Conservation (phyloP, 2,888 invertebrate genomes). For the Cremastinae sp. region DNA sequence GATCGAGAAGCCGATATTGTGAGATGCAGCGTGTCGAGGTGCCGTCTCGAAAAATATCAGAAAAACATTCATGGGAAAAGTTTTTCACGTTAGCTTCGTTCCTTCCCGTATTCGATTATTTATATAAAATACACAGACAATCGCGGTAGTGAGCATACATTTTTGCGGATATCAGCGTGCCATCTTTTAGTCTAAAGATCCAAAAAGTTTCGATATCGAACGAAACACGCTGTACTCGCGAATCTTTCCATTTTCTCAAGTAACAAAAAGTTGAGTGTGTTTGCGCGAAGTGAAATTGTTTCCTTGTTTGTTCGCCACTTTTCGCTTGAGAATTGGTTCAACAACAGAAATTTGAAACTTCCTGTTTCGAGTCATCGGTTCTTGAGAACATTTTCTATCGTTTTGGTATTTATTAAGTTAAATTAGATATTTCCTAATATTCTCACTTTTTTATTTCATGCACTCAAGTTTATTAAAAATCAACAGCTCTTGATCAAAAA, state of each 20-base stretch:
- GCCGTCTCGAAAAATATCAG: conserved; percentile 49
- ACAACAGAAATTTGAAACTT: conserved; percentile 33
- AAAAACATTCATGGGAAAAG: conserved; percentile 53
- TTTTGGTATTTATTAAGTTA: no score
- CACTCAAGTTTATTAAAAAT: neutral
- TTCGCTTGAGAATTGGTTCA: conserved; percentile 19
- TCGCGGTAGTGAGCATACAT: neutral
- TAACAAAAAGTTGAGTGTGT: conserved; percentile 11
- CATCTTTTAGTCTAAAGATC: conserved; percentile 4
- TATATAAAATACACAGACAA: conserved; percentile 12
- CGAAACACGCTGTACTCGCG: neutral
- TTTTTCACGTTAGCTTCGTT: conserved; percentile 44
- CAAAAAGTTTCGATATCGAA: conserved; percentile 10
- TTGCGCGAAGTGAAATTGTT: conserved; percentile 8
- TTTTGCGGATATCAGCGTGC: neutral
- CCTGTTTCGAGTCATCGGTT: conserved; percentile 1
- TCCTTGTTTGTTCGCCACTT: neutral
- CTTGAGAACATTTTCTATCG: conserved; percentile 9
- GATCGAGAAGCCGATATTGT: conserved; percentile 23
- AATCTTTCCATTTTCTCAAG: conserved; percentile 30
- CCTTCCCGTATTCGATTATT: conserved; percentile 13
- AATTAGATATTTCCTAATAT: conserved; percentile 1
- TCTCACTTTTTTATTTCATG: neutral
- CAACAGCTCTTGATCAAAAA: no score
- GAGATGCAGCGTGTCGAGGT: conserved; percentile 22